Conservation (phyloP, 2,797 vertebrate genomes). For the Gymnothorax javanicus region DNA sequence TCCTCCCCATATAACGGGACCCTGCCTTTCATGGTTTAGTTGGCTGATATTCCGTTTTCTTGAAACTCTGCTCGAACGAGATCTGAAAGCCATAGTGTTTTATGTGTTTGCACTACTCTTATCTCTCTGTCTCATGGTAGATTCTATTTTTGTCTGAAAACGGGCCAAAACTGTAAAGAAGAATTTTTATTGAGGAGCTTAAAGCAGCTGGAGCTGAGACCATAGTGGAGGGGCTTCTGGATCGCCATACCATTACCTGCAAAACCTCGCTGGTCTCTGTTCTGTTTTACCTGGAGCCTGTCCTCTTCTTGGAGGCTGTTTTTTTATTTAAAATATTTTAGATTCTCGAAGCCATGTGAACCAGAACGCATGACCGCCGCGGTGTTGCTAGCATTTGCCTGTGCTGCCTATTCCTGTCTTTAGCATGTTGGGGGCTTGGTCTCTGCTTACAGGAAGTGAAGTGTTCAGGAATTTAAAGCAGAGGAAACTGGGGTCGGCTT, state of each 20-base stretch:
- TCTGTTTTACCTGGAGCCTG: background rate
- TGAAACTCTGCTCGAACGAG: no score
- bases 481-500: slow-evolving; percentile 41
- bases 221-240: no score
- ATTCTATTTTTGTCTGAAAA: no score
- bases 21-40: background rate
- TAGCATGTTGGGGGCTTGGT: slow-evolving; percentile 55
- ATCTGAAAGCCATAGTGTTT: no score
- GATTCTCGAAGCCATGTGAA: slow-evolving; percentile 55
- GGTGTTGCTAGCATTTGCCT: slow-evolving; percentile 52
- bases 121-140: no score
- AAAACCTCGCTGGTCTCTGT: no score
- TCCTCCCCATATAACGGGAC: background rate
- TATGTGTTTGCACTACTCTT: no score
- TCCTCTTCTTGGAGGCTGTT: background rate
- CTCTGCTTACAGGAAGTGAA: slow-evolving; percentile 39
- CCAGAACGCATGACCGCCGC: slow-evolving; percentile 47
- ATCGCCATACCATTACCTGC: no score
- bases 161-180: no score
- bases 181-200: no score
- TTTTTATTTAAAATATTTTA: slow-evolving; percentile 59
- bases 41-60: no score
- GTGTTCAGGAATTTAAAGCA: slow-evolving; percentile 52
- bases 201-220: no score
- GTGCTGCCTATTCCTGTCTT: slow-evolving; percentile 60